Evolutionary conservation across 1,140 invertebrate genomes (phyloP), one percentile per base, ranked within the genome.

Genomic region (Anastrepha obliqua): DNA sequence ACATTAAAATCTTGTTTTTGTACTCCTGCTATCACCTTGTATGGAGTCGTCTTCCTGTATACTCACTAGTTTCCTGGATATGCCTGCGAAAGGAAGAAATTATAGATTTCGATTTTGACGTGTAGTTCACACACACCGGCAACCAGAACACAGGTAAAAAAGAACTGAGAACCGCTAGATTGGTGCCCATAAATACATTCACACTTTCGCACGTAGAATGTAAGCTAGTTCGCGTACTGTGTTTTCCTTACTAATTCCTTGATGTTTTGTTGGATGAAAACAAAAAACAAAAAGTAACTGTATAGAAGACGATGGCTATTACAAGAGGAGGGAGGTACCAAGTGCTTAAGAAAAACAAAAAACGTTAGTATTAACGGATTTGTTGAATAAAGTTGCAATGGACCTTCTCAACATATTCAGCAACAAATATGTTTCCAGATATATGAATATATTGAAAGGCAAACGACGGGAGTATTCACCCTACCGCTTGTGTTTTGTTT

Each of bases 181-280:
- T 11, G 20, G 44, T 74, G 17, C 47, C 17, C 70, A 74, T 47
- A 44, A 7, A 74, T 74, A 74, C 44, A 15, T 17, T 2, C 7
- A 74, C 17, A 74, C 2, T 47, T 51, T 2, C 15, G 17, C 47
- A 74, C 17, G 6, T 74, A 74, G 9, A 17, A 74, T 51, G 42
- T n/a, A 47, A 74, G 70, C 42, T 74, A 42, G 70, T 44, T 74
- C 47, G 70, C 47, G 11, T 15, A 29, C 13, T 74, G 42, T 74
- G 47, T 7, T 74, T 70, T 70, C 64, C 3, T 70, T 13, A 59
- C 20, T 44, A 42, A n/a, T 17, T 59, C 39, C 59, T 51, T 29
- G 4, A 81, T 87, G 51, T 67, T 51, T n/a, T 60, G 60, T 47
- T 29, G 47, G 62, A 67, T 87, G 44, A 86, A 86, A 9, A 58